Base-by-base conservation (phyloP, 2,888 invertebrate species). In the Lycia hirtaria region DNA sequence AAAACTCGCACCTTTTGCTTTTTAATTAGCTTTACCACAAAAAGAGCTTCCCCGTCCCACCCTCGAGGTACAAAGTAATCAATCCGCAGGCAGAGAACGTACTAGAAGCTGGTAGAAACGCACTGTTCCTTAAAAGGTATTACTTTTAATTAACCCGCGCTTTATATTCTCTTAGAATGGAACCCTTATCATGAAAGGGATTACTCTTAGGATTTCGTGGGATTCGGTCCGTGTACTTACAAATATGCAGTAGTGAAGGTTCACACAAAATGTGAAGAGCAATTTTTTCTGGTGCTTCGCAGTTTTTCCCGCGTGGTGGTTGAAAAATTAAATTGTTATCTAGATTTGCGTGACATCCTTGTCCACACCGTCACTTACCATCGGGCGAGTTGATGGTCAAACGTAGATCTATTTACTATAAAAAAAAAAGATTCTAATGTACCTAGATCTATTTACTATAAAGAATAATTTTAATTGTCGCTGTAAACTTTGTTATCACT, bases 101-200 rank as follows among this genome's bases (percentile, higher is more conserved):
- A 43, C 37, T 43, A 49, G 28, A 37, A 52, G 48, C 43, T 52
- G 38, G 43, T 43, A 49, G 28, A 37, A 52, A 52, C 43, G 52
- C 35, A 58, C 52, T 33, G 52, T 43, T 48, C 52, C 52, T 50
- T 58, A 47, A 47, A 57, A 57, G 51, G 45, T 58, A 58, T 58
- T 58, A 53, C 57, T 58, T 58, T 58, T 58, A 58, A 58, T 58
- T 58, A 58, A 53, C 57, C 57, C 40, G 22, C 47, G 57, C 57
- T 58, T 58, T 58, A 58, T 58, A 58, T 52, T 53, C 57, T 52
- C 57, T 49, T 12, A 58, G 57, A 58, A 53, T 58, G 48, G 43
- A 43, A 48, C 57, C 57, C 57, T 58, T 58, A 58, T 58, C 57
- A 37, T 58, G 57, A 58, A 48, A 43, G 57, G 48, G 57, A 58